Evolutionary conservation across 2,888 invertebrate species (phyloP).

Genomic region (Charanyca ferruginea): DNA sequence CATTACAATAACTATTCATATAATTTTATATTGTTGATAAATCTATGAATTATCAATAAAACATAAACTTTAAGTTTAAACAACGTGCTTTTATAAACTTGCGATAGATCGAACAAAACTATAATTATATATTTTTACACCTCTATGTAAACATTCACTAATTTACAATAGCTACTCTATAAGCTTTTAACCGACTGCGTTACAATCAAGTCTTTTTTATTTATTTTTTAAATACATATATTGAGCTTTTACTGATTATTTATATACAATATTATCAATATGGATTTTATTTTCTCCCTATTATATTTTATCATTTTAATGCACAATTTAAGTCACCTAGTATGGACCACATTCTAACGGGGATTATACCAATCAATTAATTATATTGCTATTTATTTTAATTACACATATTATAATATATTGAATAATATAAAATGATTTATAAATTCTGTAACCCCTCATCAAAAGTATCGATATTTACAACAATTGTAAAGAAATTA

Average conservation of each 20-base stretch:
- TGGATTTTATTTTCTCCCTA: constrained; percentile 77
- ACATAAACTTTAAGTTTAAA: constrained; percentile 68
- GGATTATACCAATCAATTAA: constrained; percentile 66
- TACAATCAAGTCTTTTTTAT: constrained; percentile 88
- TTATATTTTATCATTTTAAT: constrained; percentile 84
- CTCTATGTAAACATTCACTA: constrained; percentile 80
- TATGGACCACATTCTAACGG: constrained; percentile 90
- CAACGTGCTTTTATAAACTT: constrained; percentile 81
- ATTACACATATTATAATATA: constrained; percentile 47
- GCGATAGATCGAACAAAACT: constrained; percentile 67
- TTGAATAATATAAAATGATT: constrained; percentile 62
- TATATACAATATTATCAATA: constrained; percentile 81
- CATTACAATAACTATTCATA: constrained; percentile 78
- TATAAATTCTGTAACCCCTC: constrained; percentile 68
- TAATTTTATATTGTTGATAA: constrained; percentile 74
- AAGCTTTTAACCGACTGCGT: constrained; percentile 84
- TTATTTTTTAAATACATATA: constrained; percentile 83
- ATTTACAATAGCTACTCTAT: constrained; percentile 83
- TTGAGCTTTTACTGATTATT: constrained; percentile 88
- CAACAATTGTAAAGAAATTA: constrained; percentile 63
- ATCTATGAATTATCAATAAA: constrained; percentile 77
- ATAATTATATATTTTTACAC: constrained; percentile 64
- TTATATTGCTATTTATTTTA: constrained; percentile 46
- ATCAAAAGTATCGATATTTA: constrained; percentile 65
- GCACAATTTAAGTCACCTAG: constrained; percentile 90